Percentiles rank a stretch among this genome's conserved stretches.
Evolutionary conservation across 2,888 invertebrate species (phyloP).

Genomic region (Spilosoma lubricipeda): DNA sequence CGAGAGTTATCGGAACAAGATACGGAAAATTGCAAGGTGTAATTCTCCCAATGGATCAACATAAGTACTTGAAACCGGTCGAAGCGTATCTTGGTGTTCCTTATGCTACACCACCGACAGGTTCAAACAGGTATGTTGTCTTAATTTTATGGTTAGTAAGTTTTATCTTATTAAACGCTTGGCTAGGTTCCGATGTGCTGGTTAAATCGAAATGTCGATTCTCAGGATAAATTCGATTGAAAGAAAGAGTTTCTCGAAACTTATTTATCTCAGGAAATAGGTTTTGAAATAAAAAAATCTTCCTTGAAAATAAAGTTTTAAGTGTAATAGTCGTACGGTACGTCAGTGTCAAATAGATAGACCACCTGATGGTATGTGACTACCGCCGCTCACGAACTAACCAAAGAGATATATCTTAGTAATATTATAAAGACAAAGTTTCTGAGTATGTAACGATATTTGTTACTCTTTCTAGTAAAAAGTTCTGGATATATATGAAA

Average conservation of each 20-base stretch:
- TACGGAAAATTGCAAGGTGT: constrained; percentile 95
- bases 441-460: too few species aligned
- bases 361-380: too few species aligned
- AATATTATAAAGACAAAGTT: too few species aligned
- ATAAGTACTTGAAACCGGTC: constrained; percentile 90
- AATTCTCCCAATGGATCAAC: constrained; percentile 92
- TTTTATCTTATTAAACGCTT: constrained; percentile 49
- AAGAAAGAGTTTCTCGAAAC: constrained; percentile 32
- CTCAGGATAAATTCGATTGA: constrained; percentile 33
- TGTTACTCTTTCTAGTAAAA: too few species aligned
- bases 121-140: constrained; percentile 89
- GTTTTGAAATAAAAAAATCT: background rate
- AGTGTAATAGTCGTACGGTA: too few species aligned
- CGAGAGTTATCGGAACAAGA: constrained; percentile 93
- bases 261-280: constrained; percentile 37
- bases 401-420: too few species aligned
- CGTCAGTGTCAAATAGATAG: too few species aligned
- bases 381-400: too few species aligned
- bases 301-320: background rate
- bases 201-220: constrained; percentile 45
- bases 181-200: constrained; percentile 38
- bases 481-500: too few species aligned
- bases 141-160: constrained; percentile 49
- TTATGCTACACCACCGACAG: constrained; percentile 94
- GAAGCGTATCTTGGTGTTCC: constrained; percentile 95